These are phyloP conservation scores for Drosophila engyochracea DNA, from an alignment of 2,888 invertebrate species.

Conservation along the genomic window DNA sequence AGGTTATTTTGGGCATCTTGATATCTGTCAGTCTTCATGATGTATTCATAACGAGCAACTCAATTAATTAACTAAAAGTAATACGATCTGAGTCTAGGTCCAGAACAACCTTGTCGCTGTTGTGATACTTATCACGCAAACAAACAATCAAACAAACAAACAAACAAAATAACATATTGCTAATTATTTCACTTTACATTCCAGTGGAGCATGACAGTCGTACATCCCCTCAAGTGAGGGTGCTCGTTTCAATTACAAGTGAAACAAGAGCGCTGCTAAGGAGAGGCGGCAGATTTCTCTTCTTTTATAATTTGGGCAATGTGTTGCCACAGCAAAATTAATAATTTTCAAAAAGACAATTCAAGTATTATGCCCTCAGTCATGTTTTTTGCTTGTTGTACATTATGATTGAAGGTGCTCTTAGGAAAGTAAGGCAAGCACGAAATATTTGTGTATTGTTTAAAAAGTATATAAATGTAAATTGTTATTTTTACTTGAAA, in stretches of 20 bases:
- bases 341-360: constrained; percentile 41
- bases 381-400: not conserved
- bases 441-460: not conserved
- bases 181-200: constrained; percentile 74
- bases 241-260: constrained; percentile 65
- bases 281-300: constrained; percentile 9
- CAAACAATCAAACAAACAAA: constrained; percentile 43
- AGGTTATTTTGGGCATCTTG: constrained; percentile 63
- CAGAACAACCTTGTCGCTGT: constrained; percentile 25
- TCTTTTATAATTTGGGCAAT: constrained; percentile 47
- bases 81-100: constrained; percentile 29
- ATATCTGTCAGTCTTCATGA: constrained; percentile 61
- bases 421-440: not conserved
- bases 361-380: constrained; percentile 2
- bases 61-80: constrained; percentile 79
- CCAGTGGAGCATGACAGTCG: constrained; percentile 13
- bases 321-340: constrained; percentile 58
- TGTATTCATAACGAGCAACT: constrained; percentile 76
- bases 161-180: constrained; percentile 60
- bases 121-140: constrained; percentile 36
- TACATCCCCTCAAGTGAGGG: not conserved
- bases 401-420: constrained; percentile 2
- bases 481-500: not conserved
- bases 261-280: not conserved
- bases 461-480: too few species aligned